These are phyloP conservation scores for Muscicapa adusta DNA, from an alignment of 2,113 vertebrate genomes.

Conservation along the genomic window DNA sequence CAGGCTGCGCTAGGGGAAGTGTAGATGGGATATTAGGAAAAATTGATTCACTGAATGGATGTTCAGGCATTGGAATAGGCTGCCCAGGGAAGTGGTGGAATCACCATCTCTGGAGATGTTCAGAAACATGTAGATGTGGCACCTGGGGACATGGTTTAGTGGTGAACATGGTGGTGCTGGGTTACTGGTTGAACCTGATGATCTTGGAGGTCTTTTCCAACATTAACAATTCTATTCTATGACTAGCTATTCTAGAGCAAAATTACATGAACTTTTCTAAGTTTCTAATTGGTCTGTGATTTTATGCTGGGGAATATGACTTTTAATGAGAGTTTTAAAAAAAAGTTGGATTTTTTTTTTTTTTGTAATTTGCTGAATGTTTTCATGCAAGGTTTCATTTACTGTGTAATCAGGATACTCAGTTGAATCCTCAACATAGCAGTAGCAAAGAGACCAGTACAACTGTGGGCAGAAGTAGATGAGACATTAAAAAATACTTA, in stretches of 20 bases:
- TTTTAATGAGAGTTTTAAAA: neutral
- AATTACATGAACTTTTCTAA: neutral
- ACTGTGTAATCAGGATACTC: neutral
- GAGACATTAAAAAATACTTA: neutral
- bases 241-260: neutral
- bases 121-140: neutral
- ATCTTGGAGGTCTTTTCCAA: neutral
- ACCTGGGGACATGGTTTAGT: neutral
- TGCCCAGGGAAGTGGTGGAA: neutral
- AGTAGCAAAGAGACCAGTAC: neutral
- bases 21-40: neutral
- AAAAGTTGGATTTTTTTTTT: neutral
- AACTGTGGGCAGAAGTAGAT: neutral
- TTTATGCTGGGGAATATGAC: neutral
- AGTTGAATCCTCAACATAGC: neutral
- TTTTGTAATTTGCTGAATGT: neutral
- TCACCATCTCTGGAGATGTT: fast-evolving
- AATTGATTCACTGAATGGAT: neutral
- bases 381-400: neutral
- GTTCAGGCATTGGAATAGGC: neutral
- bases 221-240: neutral
- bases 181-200: neutral
- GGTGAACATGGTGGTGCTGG: neutral
- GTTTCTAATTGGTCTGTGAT: neutral
- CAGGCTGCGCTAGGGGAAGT: fast-evolving